Base-by-base conservation (phyloP, 2,888 invertebrate genomes). In the Cryptus armator region DNA sequence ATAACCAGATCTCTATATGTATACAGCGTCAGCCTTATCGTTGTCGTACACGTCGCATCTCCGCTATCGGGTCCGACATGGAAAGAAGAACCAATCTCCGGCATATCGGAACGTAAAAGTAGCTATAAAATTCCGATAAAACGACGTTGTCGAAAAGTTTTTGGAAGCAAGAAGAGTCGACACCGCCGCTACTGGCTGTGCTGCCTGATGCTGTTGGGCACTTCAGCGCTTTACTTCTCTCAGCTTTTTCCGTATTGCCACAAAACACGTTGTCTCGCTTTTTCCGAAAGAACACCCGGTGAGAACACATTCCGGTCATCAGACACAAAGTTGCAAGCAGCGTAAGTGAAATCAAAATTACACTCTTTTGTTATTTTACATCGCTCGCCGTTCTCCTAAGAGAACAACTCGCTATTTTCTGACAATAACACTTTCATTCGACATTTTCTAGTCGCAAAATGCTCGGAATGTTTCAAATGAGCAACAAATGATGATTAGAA, bases 51-150 rank as follows among this genome's bases (percentile, higher is more conserved):
- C 64, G 62, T 62, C 46, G 37, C 59, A 74, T 46, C 19, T 46
- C 53, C 32, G 51, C 44, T 83, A 70, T 75, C 74, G 46, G 43
- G 70, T 51, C 29, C 62, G 53, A n/a, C 56, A 56, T 14, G 51
- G 43, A 72, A 74, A 82, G 81, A 80, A 80, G 81, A 79, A 83
- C 86, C 87, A 88, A 88, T 88, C 87, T 86, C 85, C 86, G 86
- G 84, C 81, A 88, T 86, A 88, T 86, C 79, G 84, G 67, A 81
- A 88, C 84, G 84, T 88, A 87, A 89, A 89, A 86, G 82, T 66
- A 72, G 53, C 81, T 67, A 87, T 86, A 87, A 87, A 87, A 82
- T 48, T 53, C 32, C 85, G 79, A 88, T 87, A 86, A 87, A 87
- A 74, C 81, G 79, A 85, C 70, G 80, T 78, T 83, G 84, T 86